Evolutionary conservation across 2,113 vertebrate genomes (phyloP).

Genomic region (Eonycteris spelaea): DNA sequence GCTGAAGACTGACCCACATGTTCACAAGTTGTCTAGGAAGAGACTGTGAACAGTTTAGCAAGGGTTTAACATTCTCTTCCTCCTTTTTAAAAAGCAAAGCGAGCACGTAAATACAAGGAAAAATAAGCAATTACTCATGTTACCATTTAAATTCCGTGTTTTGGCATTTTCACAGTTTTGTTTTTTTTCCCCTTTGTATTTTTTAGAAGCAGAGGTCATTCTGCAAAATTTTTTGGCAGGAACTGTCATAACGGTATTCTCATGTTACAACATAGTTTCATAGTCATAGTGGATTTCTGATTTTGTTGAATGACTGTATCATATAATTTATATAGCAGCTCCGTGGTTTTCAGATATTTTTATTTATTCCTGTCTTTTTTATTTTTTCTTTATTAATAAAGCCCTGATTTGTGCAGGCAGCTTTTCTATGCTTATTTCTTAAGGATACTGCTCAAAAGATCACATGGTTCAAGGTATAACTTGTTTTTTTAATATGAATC

Average conservation of each 20-base stretch:
- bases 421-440: background rate
- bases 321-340: background rate
- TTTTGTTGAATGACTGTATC: background rate
- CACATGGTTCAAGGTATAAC: background rate
- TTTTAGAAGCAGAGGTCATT: background rate
- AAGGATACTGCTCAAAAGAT: background rate
- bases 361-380: background rate
- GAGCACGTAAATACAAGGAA: background rate
- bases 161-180: background rate
- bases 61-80: background rate
- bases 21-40: background rate
- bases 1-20: background rate
- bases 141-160: background rate
- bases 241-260: background rate
- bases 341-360: background rate
- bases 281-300: background rate
- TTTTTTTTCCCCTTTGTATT: background rate
- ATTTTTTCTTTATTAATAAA: background rate
- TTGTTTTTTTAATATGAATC: background rate
- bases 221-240: background rate
- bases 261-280: background rate
- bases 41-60: background rate
- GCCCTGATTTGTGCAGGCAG: background rate
- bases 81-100: background rate
- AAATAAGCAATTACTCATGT: background rate